Percentiles rank a stretch among this genome's conserved stretches.
Conservation (phyloP, 2,888 invertebrate species). For the Archips xylosteana region DNA sequence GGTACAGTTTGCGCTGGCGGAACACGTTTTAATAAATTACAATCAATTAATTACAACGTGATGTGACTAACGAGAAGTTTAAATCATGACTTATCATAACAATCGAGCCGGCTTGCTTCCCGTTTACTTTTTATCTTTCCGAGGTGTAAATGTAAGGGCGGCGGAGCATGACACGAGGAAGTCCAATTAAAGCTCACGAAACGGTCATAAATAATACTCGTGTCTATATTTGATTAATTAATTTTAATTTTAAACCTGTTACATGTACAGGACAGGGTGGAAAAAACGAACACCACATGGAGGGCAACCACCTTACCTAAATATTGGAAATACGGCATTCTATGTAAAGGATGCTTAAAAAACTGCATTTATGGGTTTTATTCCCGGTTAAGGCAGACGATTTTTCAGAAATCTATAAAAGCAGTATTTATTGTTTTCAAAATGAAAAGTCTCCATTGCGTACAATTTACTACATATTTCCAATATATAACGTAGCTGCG, state of each 20-base stretch:
- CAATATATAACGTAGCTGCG: no score
- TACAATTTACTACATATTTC: no score
- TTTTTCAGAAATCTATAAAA: no score
- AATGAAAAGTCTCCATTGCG: no score
- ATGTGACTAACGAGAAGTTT: slow-evolving; percentile 35
- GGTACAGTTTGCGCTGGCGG: neutral
- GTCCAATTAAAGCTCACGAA: slow-evolving; percentile 48
- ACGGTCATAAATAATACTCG: slow-evolving; percentile 38
- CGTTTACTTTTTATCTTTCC: slow-evolving; percentile 42
- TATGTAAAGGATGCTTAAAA: no score
- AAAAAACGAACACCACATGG: no score
- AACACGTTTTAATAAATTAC: slow-evolving; percentile 8
- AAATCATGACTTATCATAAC: slow-evolving; percentile 37
- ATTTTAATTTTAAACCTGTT: neutral
- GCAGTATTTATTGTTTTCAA: no score
- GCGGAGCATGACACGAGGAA: slow-evolving; percentile 45
- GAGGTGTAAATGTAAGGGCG: slow-evolving; percentile 46
- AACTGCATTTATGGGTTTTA: no score
- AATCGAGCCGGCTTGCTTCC: slow-evolving; percentile 39
- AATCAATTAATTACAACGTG: slow-evolving; percentile 10
- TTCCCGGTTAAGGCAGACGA: no score
- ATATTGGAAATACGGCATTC: no score
- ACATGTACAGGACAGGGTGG: no score
- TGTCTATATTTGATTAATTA: slow-evolving; percentile 5
- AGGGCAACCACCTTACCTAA: no score